Evolutionary conservation across 2,888 invertebrate species (phyloP).

Genomic region (Ypsolopha sequella): DNA sequence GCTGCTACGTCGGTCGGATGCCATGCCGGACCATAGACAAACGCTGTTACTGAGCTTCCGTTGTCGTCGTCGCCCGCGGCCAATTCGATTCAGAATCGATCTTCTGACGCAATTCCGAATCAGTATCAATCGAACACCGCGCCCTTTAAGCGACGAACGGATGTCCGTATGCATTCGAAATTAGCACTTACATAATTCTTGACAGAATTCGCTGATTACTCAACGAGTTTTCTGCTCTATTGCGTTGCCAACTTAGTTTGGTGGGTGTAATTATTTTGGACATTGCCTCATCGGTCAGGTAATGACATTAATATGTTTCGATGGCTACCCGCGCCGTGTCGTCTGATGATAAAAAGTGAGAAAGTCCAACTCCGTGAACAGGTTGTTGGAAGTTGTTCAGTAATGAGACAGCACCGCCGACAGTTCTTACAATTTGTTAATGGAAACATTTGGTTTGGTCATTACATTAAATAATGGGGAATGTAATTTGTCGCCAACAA

Average conservation of each 20-base stretch:
- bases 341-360: neutral
- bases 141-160: slow-evolving; percentile 21
- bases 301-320: neutral
- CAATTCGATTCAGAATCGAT: neutral
- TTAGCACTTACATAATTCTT: slow-evolving; percentile 18
- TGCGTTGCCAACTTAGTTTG: slow-evolving; percentile 4
- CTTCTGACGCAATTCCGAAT: slow-evolving; percentile 3
- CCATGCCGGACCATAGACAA: no score
- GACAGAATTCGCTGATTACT: slow-evolving; percentile 9
- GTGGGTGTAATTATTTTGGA: slow-evolving; percentile 1
- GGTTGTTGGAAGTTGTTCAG: neutral
- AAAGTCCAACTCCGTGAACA: neutral
- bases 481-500: no score
- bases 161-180: slow-evolving; percentile 22
- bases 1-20: no score
- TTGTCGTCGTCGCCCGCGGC: no score
- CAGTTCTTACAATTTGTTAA: neutral
- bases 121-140: slow-evolving; percentile 16
- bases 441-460: neutral
- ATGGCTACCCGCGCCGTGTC: neutral
- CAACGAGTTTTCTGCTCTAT: slow-evolving; percentile 6
- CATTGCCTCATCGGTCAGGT: neutral
- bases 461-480: no score
- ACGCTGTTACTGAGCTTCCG: no score
- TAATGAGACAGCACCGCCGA: neutral